Base-by-base conservation (phyloP, 2,113 vertebrate species). In the Amphilophus citrinellus region DNA sequence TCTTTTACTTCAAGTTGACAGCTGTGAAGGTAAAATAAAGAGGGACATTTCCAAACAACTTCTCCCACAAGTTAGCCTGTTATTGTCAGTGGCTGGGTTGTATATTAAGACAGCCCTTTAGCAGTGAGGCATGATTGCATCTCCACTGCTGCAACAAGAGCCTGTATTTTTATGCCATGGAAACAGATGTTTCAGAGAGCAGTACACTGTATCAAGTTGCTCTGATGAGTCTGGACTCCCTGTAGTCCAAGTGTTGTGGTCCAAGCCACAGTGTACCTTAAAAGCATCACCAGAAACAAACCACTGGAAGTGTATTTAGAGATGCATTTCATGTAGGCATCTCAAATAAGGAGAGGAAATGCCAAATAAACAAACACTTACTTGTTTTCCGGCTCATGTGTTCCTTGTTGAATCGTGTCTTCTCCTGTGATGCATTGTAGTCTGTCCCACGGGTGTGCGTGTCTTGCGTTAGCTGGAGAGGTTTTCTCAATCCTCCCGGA, bases 361-460 rank as follows among this genome's bases (percentile, higher is more conserved):
- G 13, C 1, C 75, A 85, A 35, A 86, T 83, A 90, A 86, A 92
- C 76, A 93, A 93, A 88, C 61, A 94, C 95, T 96, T 94, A 97
- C 96, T 96, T 94, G 95, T 96, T 95, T 95, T 96, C 79, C 88
- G 87, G 57, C 84, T 91, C 78, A 91, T 89, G 79, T 88, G 89
- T 79, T 95, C 93, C 61, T 63, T 89, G 84, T 92, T 94, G 81
- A 92, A 86, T 88, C 79, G 91, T 22, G 91, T 87, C 61, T 87
- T 93, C 79, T 94, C 93, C 93, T 92, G 94, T 77, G 94, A 88
- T 75, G 88, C 86, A 89, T 58, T 77, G 90, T 84, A 84, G 20
- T 94, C 88, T 10, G 84, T 92, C 79, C 79, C 92, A 39, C 18
- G 50, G 58, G 87, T 82, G 44, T 91, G 80, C 20, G 44, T 42